A percentile compares a stretch with the other conserved stretches of the same genome.
These are phyloP conservation scores for Rhinopomastus cyanomelas DNA, from an alignment of 2,113 vertebrate genomes.

Conservation along the genomic window DNA sequence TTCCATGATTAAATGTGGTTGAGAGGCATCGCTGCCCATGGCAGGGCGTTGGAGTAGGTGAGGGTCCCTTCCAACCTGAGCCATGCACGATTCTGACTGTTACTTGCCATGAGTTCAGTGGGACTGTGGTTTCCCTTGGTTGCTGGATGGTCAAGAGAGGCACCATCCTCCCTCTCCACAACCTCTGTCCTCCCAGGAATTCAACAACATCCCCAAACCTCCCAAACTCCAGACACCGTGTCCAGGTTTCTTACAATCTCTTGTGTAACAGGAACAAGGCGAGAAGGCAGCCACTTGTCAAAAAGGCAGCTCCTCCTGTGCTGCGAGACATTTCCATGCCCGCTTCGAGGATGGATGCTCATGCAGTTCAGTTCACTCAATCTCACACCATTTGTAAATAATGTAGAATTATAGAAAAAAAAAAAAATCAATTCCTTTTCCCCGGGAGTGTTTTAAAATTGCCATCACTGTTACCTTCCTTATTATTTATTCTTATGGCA, in stretches of 20 bases:
- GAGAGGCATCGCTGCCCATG: too few relatives aligned
- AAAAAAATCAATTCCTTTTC: background rate
- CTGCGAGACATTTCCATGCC: background rate
- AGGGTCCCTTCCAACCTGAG: too few relatives aligned
- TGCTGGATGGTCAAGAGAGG: background rate
- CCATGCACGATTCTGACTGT: too few relatives aligned
- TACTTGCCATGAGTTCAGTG: background rate
- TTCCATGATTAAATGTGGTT: too few relatives aligned
- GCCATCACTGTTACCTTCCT: slow-evolving; percentile 21
- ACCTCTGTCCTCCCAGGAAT: background rate
- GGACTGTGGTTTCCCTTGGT: background rate
- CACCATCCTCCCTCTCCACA: fast-evolving
- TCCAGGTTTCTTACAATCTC: background rate
- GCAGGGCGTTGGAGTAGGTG: too few relatives aligned
- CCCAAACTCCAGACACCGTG: background rate
- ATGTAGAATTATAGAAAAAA: background rate
- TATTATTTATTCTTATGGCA: slow-evolving; percentile 50
- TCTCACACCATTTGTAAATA: background rate
- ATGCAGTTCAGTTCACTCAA: slow-evolving; percentile 12
- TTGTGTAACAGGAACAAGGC: background rate
- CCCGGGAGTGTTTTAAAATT: slow-evolving; percentile 23
- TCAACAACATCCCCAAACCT: background rate
- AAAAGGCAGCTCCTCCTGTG: slow-evolving; percentile 40
- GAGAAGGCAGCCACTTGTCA: background rate
- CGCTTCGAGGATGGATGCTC: slow-evolving; percentile 19